Evolutionary conservation across 2,113 vertebrate species (phyloP).

Genomic region (Hippocampus guttulatus): DNA sequence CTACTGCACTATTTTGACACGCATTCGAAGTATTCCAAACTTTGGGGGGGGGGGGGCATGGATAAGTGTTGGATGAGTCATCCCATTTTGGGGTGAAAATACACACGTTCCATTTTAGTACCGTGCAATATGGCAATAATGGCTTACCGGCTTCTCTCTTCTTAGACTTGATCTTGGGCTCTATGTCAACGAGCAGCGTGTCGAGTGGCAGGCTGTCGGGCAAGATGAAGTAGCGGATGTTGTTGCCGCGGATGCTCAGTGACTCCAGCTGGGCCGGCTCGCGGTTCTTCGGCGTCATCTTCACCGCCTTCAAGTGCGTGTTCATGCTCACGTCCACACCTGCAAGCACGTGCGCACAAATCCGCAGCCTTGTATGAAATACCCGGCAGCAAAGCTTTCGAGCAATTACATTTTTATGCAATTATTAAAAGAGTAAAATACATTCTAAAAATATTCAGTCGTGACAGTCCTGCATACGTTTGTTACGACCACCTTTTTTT

Average conservation of each 20-base stretch:
- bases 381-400: not conserved
- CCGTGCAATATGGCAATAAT: too few relatives aligned
- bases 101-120: too few relatives aligned
- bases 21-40: too few relatives aligned
- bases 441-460: too few relatives aligned
- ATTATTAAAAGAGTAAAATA: too few relatives aligned
- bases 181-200: conserved; percentile 95
- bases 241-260: conserved; percentile 95
- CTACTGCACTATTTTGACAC: too few relatives aligned
- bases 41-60: too few relatives aligned
- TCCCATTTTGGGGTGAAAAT: too few relatives aligned
- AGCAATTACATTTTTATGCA: too few relatives aligned
- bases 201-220: conserved; percentile 96
- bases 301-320: conserved; percentile 96
- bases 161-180: conserved; percentile 98
- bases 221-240: conserved; percentile 97
- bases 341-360: conserved; percentile 29
- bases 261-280: conserved; percentile 95
- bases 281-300: conserved; percentile 98
- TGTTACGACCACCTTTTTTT: too few relatives aligned
- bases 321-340: conserved; percentile 98
- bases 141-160: conserved; percentile 93
- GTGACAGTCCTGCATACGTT: too few relatives aligned
- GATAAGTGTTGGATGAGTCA: too few relatives aligned
- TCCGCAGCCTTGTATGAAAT: not conserved